Base-by-base conservation (phyloP, 1,140 invertebrate genomes). In the Philopotamus ludificatus region DNA sequence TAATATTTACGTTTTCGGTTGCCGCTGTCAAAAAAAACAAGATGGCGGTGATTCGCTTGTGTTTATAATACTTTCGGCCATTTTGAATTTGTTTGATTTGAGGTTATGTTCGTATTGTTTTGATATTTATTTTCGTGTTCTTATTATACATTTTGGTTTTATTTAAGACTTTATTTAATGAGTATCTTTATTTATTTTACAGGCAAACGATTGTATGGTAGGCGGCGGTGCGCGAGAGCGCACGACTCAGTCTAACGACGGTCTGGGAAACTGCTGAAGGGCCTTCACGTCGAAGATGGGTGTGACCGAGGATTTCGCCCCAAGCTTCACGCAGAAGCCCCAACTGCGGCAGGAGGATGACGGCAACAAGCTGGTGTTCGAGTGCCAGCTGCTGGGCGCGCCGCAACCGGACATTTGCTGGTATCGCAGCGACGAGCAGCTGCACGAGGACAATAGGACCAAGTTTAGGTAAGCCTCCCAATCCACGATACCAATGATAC, bases 311-410 rank as follows among this genome's bases (percentile, higher is more conserved):
- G 94, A 96, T 80, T 93, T 95, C 81, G 93, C 95, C 78, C 95
- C 95, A 77, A 95, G 92, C 84, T 97, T 98, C 84, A 93, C 92
- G 55, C 92, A 97, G 81, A 98, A 97, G 87, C 95, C 95, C 68
- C 91, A 94, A 77, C 87, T 97, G 58, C 86, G 93, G 65, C 95
- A 97, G 78, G 94, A 96, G 79, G 94, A 97, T 79, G 94, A 96
- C 75, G 94, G 95, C 68, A 96, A 97, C 80, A 89, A 93, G 75
- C 84, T 98, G 73, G 88, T 97, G 66, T 97, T 98, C 82, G 95
- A 97, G 79, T 97, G 95, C 80, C 89, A 95, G 76, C 83, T 97
- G 67, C 82, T 92, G 64, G 90, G 90, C 51, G 85, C 89, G 34
- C 95, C 95, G 4, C 90, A 93, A 75, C 95, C 95, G 0, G 89